A percentile compares a stretch with the other conserved stretches of the same genome.
Conservation (phyloP, 2,888 invertebrate species). For the Steinernema hermaphroditum region DNA sequence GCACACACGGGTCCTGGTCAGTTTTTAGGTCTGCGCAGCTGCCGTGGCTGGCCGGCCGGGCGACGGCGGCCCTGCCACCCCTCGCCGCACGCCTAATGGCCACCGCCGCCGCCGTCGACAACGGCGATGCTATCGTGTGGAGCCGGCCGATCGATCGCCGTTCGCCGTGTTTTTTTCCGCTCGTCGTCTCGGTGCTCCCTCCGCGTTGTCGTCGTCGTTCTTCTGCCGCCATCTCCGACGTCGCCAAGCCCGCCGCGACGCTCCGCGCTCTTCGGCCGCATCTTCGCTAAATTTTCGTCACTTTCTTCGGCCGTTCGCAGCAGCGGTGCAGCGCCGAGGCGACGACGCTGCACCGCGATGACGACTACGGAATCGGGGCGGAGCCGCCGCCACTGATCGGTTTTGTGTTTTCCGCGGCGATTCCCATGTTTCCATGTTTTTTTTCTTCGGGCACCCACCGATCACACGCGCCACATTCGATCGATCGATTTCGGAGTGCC, state of each 20-base stretch:
- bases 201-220: not conserved
- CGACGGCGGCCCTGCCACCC: not conserved
- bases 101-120: not conserved
- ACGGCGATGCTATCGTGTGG: no score
- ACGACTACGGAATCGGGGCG: not conserved
- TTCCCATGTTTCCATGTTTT: not conserved
- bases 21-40: not conserved
- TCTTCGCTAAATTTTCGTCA: conserved; percentile 19
- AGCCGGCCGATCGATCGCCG: conserved; percentile 2
- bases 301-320: not conserved
- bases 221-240: not conserved
- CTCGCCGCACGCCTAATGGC: not conserved
- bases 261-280: not conserved
- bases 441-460: not conserved
- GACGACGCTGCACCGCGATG: not conserved
- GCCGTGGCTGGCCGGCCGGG: not conserved
- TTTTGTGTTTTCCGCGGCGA: not conserved
- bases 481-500: not conserved
- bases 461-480: not conserved
- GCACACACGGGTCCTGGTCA: no score
- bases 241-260: not conserved
- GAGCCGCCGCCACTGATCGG: not conserved
- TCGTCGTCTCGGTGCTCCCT: conserved; percentile 18
- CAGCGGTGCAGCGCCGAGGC: not conserved
- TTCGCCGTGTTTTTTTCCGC: conserved; percentile 15